These are phyloP conservation scores for Ichneumoninae sp. DNA, from an alignment of 2,888 invertebrate species.

Conservation along the genomic window DNA sequence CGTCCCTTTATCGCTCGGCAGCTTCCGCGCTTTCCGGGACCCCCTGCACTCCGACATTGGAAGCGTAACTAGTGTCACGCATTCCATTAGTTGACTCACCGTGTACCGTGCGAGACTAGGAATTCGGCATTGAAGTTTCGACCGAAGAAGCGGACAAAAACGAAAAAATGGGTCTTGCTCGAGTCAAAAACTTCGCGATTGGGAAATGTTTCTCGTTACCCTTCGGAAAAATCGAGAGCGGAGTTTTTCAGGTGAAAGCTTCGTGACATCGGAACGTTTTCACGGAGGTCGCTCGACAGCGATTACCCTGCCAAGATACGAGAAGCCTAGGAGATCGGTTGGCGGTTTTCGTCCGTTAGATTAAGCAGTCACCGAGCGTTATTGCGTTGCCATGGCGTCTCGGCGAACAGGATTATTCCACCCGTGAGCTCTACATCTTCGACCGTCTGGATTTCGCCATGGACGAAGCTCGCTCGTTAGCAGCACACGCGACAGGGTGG, in stretches of 20 bases:
- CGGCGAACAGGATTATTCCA: slow-evolving; percentile 12
- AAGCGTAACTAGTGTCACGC: slow-evolving; percentile 37
- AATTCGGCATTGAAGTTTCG: slow-evolving; percentile 8
- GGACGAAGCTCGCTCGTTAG: slow-evolving; percentile 56
- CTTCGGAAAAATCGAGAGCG: background rate
- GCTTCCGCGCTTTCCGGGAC: slow-evolving; percentile 2
- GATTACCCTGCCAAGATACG: slow-evolving; percentile 12
- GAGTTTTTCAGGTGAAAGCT: background rate
- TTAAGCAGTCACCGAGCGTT: slow-evolving; percentile 9
- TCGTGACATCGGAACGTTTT: slow-evolving; percentile 30
- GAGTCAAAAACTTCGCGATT: slow-evolving; percentile 19
- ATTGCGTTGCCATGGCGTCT: slow-evolving; percentile 33
- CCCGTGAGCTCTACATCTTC: slow-evolving; percentile 15
- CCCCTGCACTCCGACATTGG: slow-evolving; percentile 24
- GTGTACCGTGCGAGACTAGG: slow-evolving; percentile 3
- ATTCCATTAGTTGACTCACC: slow-evolving; percentile 26
- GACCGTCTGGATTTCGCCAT: slow-evolving; percentile 34
- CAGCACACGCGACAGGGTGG: slow-evolving; percentile 60
- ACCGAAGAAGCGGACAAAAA: background rate
- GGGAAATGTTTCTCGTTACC: slow-evolving; percentile 4
- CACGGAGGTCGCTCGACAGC: slow-evolving; percentile 3
- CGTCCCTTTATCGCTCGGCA: slow-evolving; percentile 34
- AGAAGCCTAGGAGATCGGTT: slow-evolving; percentile 23
- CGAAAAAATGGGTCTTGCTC: background rate
- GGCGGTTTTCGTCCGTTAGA: slow-evolving; percentile 7